Base-by-base conservation (phyloP, 92 coral and sea anemone species). In the Siderastrea siderea region DNA sequence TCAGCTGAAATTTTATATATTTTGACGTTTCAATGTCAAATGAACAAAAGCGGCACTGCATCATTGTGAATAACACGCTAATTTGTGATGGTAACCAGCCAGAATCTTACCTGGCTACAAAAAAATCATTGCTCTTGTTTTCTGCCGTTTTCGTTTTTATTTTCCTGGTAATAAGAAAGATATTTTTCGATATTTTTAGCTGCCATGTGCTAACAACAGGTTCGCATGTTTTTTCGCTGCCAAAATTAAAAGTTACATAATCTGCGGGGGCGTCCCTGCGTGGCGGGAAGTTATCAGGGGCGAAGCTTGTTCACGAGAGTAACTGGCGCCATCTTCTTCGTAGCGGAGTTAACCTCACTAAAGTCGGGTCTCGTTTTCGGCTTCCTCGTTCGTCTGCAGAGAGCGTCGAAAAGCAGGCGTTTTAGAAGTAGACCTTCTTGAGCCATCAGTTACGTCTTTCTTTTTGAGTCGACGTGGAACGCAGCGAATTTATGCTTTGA, bases 271-370 rank as follows among this genome's bases (percentile, higher is more conserved):
- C 89, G 96, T 77, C 96, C 86, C 82, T 87, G 91, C 91, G 89
- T 90, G 88, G 91, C 88, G 86, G 83, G 80, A 71, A 77, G 77
- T 85, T 59, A 75, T 93, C 93, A 93, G 96, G 89, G 96, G 96
- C 93, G 74, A 67, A 83, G 91, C 88, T 92, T 88, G 96, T 90
- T 88, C 98, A 95, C 98, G 98, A 95, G 94, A 93, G 94, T 94
- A 94, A 91, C 96, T 95, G 98, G 98, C 98, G 98, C 98, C 98
- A 95, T 95, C 96, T 95, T 95, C 86, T 90, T 93, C 94, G 98
- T 91, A 83, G 68, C 93, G 73, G 73, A 78, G 52, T 89, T 85
- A 76, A 83, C 84, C 85, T 71, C 51, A 53, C 77, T 52, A 76
- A 79, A 82, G 90, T 91, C 63, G 90, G 90, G 66, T 88, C 92